Conservation (phyloP, 2,113 vertebrate species). For the Microtus richardsoni region DNA sequence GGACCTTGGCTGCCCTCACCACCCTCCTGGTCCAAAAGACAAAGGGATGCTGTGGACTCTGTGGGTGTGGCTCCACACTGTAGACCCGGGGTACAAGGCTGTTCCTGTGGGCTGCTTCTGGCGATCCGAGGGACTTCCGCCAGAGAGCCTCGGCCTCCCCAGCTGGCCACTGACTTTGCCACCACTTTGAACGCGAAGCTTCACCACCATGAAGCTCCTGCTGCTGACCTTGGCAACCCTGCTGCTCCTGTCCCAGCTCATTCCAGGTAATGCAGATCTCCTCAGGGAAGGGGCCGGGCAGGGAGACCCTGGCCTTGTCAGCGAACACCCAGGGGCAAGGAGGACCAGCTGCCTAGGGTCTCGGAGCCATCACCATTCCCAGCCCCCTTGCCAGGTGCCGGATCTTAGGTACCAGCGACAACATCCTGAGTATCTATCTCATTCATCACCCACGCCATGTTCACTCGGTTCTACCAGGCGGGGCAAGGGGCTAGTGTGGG, state of each 20-base stretch:
- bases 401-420: background rate
- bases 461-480: background rate
- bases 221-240: conserved; percentile 54
- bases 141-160: background rate
- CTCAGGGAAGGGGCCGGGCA: background rate
- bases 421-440: background rate
- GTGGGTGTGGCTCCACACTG: background rate
- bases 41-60: background rate
- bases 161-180: background rate
- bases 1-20: background rate
- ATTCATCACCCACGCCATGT: background rate
- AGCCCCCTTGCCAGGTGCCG: background rate
- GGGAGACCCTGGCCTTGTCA: background rate
- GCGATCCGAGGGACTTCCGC: background rate
- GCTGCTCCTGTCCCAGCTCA: conserved; percentile 68
- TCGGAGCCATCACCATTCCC: background rate
- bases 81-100: background rate
- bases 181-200: background rate
- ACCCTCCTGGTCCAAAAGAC: background rate
- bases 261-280: conserved; percentile 68
- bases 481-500: background rate
- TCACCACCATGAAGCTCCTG: conserved; percentile 73
- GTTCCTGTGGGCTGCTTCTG: background rate
- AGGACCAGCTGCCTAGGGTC: background rate
- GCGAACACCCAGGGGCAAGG: background rate